Conservation (phyloP, 2,888 invertebrate species). For the Calliphora vomitoria region DNA sequence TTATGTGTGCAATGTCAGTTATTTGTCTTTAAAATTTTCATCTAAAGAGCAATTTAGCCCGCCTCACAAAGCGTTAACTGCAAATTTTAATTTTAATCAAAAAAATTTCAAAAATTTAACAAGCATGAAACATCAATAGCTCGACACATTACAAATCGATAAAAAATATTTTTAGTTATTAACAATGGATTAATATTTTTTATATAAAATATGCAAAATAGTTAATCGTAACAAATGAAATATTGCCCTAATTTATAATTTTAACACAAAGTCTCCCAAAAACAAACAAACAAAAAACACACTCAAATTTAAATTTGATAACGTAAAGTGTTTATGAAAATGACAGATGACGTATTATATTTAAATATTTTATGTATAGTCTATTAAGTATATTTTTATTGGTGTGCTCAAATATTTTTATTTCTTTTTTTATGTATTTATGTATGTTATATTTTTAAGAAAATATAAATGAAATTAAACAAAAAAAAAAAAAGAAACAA, state of each 20-base stretch:
- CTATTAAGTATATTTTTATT: slow-evolving; percentile 15
- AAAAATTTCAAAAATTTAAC: background rate
- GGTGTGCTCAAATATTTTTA: slow-evolving; percentile 39
- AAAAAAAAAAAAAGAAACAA: background rate
- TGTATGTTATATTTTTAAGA: slow-evolving; percentile 3
- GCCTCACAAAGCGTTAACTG: no score
- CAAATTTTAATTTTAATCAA: background rate
- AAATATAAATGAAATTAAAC: background rate
- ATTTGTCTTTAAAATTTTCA: no score
- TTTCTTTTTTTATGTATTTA: background rate
- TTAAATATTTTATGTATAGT: slow-evolving; percentile 12
- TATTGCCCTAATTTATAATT: slow-evolving; percentile 15
- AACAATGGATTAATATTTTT: background rate
- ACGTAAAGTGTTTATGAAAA: slow-evolving; percentile 12
- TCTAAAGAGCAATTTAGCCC: no score
- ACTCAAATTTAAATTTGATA: background rate
- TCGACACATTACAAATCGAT: slow-evolving; percentile 8
- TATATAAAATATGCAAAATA: slow-evolving; percentile 12
- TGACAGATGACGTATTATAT: slow-evolving; percentile 22
- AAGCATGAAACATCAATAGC: background rate
- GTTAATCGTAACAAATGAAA: slow-evolving; percentile 5
- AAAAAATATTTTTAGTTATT: background rate
- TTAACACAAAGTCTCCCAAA: background rate
- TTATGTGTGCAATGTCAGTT: no score
- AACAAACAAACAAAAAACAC: background rate